Percentiles rank a stretch among this genome's conserved stretches.
Evolutionary conservation across 2,113 vertebrate genomes (phyloP).

Genomic region (Psettodes erumei): DNA sequence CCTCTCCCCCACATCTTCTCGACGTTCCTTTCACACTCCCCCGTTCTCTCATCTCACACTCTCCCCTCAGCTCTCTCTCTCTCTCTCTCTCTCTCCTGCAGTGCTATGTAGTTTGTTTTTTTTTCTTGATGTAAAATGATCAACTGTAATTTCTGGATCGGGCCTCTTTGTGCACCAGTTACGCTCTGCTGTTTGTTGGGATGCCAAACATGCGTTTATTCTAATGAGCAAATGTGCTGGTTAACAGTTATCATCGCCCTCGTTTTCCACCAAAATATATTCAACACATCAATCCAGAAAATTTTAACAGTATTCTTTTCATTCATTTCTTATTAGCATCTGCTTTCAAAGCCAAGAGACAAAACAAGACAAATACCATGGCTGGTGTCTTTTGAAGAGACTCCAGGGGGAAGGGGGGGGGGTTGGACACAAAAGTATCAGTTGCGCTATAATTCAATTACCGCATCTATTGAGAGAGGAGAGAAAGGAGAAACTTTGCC

Average conservation of each 20-base stretch:
- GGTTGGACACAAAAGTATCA: conserved; percentile 61
- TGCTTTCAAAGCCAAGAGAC: conserved; percentile 51
- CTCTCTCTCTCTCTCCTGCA: conserved; percentile 25
- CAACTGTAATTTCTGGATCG: conserved; percentile 24
- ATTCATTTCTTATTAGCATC: conserved; percentile 46
- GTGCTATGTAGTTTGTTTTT: conserved; percentile 23
- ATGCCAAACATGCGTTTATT: conserved; percentile 48
- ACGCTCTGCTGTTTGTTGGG: conserved; percentile 51
- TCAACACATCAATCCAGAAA: conserved; percentile 19
- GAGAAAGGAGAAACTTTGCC: conserved; percentile 65
- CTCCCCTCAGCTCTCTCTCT: conserved; percentile 4
- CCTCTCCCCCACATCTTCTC: conserved; percentile 11
- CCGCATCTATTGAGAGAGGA: conserved; percentile 46
- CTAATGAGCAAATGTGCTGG: conserved; percentile 34
- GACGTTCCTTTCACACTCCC: conserved; percentile 27
- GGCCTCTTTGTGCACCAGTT: conserved; percentile 33
- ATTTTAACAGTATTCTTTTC: conserved; percentile 27
- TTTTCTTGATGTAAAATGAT: conserved; percentile 49
- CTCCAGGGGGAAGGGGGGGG: not conserved
- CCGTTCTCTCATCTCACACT: conserved; percentile 41
- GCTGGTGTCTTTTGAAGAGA: conserved; percentile 47
- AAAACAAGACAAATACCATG: conserved; percentile 59
- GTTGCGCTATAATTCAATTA: conserved; percentile 71
- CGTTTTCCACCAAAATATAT: not conserved
- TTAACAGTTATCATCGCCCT: conserved; percentile 27